Percentiles rank a stretch among this genome's conserved stretches.
Evolutionary conservation across 2,113 vertebrate genomes (phyloP).

Genomic region (Myotis yumanensis): DNA sequence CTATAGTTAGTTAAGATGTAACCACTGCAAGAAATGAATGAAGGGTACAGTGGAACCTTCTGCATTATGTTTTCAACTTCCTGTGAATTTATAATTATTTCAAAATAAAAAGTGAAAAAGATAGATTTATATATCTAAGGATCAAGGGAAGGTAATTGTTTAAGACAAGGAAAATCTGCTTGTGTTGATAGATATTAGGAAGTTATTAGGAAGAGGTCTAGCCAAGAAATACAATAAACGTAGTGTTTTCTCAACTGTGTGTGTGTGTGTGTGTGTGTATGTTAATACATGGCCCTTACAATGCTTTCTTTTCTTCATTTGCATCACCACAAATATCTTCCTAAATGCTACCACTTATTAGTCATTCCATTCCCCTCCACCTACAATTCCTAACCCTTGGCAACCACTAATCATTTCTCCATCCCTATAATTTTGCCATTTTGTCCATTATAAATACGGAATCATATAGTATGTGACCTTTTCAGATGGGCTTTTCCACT

Average conservation of each 20-base stretch:
- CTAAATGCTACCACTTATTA: not conserved
- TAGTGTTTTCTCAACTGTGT: not conserved
- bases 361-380: not conserved
- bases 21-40: not conserved
- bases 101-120: conserved; percentile 9
- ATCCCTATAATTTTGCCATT: conserved; percentile 19
- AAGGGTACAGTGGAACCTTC: not conserved
- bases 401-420: not conserved
- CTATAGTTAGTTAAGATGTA: not conserved
- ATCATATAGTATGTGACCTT: not conserved
- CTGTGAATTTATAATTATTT: not conserved
- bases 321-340: not conserved
- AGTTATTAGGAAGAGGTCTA: not conserved
- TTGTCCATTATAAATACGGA: not conserved
- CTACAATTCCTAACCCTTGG: not conserved
- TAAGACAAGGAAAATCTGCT: not conserved
- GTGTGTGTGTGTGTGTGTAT: not conserved
- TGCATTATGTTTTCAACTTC: not conserved
- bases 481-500: not conserved
- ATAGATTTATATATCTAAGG: not conserved
- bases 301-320: not conserved
- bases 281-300: not conserved
- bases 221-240: not conserved
- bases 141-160: not conserved
- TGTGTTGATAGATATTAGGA: not conserved